Evolutionary conservation across 2,113 vertebrate species (phyloP).

Genomic region (Bubo bubo): DNA sequence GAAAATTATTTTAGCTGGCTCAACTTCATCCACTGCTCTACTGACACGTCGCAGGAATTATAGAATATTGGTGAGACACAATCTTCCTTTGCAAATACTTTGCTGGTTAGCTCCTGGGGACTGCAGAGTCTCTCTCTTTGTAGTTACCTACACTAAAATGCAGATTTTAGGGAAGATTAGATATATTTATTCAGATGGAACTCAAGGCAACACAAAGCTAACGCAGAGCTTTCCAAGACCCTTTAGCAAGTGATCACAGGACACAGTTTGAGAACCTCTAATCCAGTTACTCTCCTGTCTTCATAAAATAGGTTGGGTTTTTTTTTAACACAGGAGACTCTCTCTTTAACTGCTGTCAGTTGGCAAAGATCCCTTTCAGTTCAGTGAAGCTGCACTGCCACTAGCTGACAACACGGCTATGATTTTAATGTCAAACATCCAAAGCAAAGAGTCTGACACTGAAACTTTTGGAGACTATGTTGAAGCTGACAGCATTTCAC

Average conservation of each 20-base stretch:
- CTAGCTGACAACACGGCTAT: background rate
- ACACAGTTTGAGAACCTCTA: background rate
- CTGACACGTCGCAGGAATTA: background rate
- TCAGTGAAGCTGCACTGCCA: background rate
- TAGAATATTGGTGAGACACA: background rate
- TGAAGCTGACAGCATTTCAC: slow-evolving; percentile 25
- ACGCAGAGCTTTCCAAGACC: background rate
- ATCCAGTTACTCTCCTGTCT: background rate
- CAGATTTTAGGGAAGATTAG: background rate
- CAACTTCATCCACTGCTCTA: slow-evolving; percentile 12
- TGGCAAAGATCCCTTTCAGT: background rate
- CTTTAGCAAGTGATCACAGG: background rate
- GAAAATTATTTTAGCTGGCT: slow-evolving; percentile 40
- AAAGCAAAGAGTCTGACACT: background rate
- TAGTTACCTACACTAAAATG: background rate
- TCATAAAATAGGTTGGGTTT: background rate
- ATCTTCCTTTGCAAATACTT: slow-evolving; percentile 21
- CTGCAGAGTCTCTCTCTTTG: background rate
- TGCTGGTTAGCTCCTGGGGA: background rate
- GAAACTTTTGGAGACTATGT: background rate
- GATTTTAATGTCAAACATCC: slow-evolving; percentile 15
- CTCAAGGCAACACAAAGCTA: background rate
- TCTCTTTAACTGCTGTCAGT: background rate
- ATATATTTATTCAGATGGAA: background rate
- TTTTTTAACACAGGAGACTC: background rate